phyloP scores from a whole-genome alignment of 1,140 invertebrate genomes.

The Argopecten irradians region DNA sequence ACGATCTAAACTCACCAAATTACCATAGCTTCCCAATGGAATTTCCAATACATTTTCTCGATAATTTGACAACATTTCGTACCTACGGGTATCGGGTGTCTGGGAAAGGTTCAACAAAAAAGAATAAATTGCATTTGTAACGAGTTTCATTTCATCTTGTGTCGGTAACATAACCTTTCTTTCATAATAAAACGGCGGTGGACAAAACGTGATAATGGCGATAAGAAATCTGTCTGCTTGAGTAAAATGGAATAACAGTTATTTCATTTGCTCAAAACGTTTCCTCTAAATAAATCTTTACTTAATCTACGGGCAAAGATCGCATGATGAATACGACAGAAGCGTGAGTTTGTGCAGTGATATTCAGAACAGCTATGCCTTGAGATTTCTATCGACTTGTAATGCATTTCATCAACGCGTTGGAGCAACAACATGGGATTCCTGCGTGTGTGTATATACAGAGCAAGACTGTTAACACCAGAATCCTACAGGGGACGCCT shows the following conservation, averaged over 20 bases:
- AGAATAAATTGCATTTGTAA: not conserved
- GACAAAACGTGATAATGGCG: not conserved
- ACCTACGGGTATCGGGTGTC: not conserved
- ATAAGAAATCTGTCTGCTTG: not conserved
- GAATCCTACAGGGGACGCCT: not conserved
- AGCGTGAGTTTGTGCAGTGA: not conserved
- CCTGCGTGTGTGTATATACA: not conserved
- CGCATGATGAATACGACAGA: not conserved
- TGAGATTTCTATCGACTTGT: not conserved
- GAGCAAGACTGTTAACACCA: not conserved
- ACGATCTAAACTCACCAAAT: too few species aligned
- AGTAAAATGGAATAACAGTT: not conserved
- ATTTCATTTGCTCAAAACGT: not conserved
- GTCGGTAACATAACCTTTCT: not conserved
- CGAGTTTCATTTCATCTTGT: not conserved
- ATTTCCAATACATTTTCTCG: not conserved
- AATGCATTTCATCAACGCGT: not conserved
- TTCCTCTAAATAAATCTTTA: constrained; percentile 1
- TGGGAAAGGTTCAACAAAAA: not conserved
- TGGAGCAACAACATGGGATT: not conserved
- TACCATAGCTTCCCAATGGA: too few species aligned
- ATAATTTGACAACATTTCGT: not conserved
- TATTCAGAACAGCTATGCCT: not conserved
- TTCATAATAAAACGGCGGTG: not conserved
- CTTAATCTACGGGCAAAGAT: not conserved